These are phyloP conservation scores for Ornithoptera priamus DNA, from an alignment of 2,888 invertebrate species.

Conservation along the genomic window DNA sequence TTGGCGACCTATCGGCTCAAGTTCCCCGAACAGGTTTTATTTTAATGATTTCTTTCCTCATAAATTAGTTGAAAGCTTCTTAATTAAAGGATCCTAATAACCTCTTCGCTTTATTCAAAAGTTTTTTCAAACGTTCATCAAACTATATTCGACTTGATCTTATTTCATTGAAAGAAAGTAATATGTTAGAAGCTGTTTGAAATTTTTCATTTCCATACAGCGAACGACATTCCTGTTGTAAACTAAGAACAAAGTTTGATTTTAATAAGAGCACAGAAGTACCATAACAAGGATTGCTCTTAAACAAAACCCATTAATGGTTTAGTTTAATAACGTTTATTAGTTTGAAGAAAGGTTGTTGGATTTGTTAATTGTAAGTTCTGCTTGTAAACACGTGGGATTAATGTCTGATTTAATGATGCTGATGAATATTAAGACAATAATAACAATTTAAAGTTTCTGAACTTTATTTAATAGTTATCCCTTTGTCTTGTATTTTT, in stretches of 20 bases:
- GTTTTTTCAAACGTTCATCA: no score
- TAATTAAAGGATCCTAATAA: no score
- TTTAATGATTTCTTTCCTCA: slow-evolving; percentile 4
- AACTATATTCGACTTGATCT: no score
- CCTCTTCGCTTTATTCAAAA: no score
- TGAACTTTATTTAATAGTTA: not conserved
- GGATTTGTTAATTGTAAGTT: slow-evolving; percentile 20
- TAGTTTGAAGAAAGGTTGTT: slow-evolving; percentile 8
- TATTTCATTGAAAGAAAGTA: not conserved
- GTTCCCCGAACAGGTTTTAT: not conserved
- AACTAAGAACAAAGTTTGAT: not conserved
- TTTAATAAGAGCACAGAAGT: slow-evolving; percentile 7
- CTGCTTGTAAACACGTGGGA: slow-evolving; percentile 20
- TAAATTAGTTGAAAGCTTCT: not conserved
- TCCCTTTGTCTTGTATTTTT: not conserved
- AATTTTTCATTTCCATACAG: not conserved
- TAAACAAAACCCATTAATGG: slow-evolving; percentile 21
- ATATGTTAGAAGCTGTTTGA: not conserved
- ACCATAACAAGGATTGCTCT: slow-evolving; percentile 1
- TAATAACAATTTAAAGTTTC: not conserved
- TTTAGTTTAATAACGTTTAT: slow-evolving; percentile 24
- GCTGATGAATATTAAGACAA: not conserved
- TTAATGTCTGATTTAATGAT: slow-evolving; percentile 18
- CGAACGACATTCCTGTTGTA: not conserved
- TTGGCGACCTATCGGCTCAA: slow-evolving; percentile 9